Evolutionary conservation across 2,113 vertebrate species (phyloP).

Genomic region (Malaclemys terrapin): DNA sequence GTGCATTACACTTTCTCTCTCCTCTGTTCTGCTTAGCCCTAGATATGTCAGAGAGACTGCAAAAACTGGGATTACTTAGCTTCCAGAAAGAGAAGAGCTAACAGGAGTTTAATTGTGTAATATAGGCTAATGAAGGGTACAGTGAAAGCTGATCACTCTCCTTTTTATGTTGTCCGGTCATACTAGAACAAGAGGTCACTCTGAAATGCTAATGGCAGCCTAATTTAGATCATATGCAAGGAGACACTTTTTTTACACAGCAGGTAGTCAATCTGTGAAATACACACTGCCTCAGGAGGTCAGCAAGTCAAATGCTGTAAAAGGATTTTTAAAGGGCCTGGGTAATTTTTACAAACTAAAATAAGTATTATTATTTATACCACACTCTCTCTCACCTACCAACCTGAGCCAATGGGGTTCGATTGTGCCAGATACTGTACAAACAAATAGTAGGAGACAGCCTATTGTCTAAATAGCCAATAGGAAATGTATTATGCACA

Average conservation of each 20-base stretch:
- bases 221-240: constrained; percentile 75
- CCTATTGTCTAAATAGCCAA: neutral
- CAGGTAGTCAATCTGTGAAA: constrained; percentile 71
- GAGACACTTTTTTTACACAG: constrained; percentile 63
- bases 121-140: constrained; percentile 62
- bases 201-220: constrained; percentile 71
- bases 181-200: constrained; percentile 72
- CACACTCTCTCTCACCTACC: neutral
- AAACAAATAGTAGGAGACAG: neutral
- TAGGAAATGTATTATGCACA: neutral
- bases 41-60: neutral
- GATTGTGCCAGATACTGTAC: accelerated
- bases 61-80: accelerated
- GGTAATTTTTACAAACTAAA: constrained; percentile 26
- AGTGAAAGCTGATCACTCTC: constrained; percentile 60
- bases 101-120: constrained; percentile 61
- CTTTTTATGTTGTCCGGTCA: constrained; percentile 58
- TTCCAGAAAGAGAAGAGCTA: neutral
- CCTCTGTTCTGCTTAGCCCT: accelerated
- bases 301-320: constrained; percentile 43
- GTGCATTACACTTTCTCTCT: neutral
- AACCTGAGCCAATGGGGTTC: neutral
- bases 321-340: constrained; percentile 44
- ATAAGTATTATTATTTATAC: neutral
- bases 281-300: constrained; percentile 66